Conservation (phyloP, 2,113 vertebrate genomes). For the Callaeas wilsoni region DNA sequence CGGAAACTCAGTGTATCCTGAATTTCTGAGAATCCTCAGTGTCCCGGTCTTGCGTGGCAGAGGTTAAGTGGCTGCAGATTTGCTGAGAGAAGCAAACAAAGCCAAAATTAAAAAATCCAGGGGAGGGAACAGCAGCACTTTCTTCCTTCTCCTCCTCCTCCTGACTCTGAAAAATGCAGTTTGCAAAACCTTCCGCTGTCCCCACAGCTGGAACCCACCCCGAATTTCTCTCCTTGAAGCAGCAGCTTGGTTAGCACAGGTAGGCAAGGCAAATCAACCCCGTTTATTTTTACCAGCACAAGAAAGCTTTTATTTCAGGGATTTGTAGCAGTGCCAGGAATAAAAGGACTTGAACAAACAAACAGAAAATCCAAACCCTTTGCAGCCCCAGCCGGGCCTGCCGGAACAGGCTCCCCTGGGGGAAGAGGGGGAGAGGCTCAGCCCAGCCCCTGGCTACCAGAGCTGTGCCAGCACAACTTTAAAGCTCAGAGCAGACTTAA, state of each 20-base stretch:
- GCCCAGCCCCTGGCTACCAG: constrained; percentile 2
- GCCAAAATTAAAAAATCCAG: background rate
- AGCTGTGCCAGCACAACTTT: background rate
- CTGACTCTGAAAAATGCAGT: fast-evolving
- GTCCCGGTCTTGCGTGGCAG: background rate
- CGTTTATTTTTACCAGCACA: background rate
- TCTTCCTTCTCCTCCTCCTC: background rate
- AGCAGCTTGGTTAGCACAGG: background rate
- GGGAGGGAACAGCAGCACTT: background rate
- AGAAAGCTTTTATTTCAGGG: background rate
- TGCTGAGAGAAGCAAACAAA: background rate
- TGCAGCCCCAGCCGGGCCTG: background rate
- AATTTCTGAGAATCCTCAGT: background rate
- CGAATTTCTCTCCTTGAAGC: background rate
- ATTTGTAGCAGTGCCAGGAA: background rate
- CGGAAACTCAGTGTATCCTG: fast-evolving
- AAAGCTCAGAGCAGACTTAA: background rate
- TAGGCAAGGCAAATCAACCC: background rate
- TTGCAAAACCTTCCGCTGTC: background rate
- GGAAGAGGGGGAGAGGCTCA: constrained; percentile 4
- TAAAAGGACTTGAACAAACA: constrained; percentile 8
- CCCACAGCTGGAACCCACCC: background rate
- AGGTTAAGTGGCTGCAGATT: background rate
- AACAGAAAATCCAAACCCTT: background rate
- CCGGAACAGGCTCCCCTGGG: constrained; percentile 8